A percentile compares a stretch with the other conserved stretches of the same genome.
These are phyloP conservation scores for Holacanthella duospinosa DNA, from an alignment of 2,888 invertebrate genomes.

Conservation along the genomic window DNA sequence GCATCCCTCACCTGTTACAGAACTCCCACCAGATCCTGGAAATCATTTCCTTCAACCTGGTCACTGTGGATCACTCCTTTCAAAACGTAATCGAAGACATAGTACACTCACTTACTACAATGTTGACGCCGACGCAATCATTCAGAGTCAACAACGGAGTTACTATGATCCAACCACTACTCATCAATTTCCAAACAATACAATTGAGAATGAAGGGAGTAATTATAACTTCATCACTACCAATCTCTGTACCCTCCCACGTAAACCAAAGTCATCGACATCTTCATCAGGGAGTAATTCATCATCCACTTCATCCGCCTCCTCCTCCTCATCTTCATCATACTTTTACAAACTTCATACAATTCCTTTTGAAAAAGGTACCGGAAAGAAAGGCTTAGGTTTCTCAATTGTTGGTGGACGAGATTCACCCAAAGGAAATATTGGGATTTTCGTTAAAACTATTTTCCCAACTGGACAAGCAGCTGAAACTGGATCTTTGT, in stretches of 20 bases:
- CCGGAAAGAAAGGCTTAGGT: constrained; percentile 71
- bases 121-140: constrained; percentile 34
- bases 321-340: constrained; percentile 8
- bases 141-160: not conserved
- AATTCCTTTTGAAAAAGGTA: constrained; percentile 55
- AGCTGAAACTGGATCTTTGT: constrained; percentile 67
- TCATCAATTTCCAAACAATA: constrained; percentile 6
- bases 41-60: not conserved
- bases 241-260: constrained; percentile 33
- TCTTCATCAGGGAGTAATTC: constrained; percentile 3
- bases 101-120: constrained; percentile 34
- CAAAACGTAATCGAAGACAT: constrained; percentile 24
- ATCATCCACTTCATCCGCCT: not conserved
- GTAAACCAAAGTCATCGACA: constrained; percentile 17
- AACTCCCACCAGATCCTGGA: not conserved
- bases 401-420: constrained; percentile 70
- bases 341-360: constrained; percentile 31
- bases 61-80: not conserved
- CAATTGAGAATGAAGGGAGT: constrained; percentile 14
- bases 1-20: not conserved
- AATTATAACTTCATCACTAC: constrained; percentile 34
- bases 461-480: constrained; percentile 78
- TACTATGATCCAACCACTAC: not conserved
- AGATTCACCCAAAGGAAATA: constrained; percentile 74
- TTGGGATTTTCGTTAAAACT: constrained; percentile 82